Evolutionary conservation across 2,888 invertebrate species (phyloP), one percentile per base, ranked within the genome.

Genomic region (Drosophila conformis): DNA sequence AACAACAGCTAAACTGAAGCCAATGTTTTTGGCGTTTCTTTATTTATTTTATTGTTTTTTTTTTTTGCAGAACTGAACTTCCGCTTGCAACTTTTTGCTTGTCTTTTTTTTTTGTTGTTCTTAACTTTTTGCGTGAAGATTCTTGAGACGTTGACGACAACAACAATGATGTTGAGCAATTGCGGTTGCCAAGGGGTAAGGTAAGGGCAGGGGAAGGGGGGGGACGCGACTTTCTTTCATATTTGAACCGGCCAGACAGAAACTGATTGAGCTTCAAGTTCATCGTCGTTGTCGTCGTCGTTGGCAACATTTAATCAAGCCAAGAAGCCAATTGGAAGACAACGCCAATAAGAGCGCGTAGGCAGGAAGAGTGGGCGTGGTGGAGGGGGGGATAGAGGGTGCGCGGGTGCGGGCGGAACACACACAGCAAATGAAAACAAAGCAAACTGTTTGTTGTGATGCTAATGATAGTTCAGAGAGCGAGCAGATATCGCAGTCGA

Each of bases 231-330:
- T 49, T 49, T 72, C 65, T 72, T 65, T 65, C 36, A 72, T 58
- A 72, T 72, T 73, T 65, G 48, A 65, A 10, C 33, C 56, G 40
- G 21, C 72, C 72, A 73, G 68, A 62, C 73, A 68, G 73, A 73
- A 73, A 65, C 82, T 78, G 79, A 79, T 81, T 79, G 82, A 79
- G 78, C 82, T 81, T 70, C 78, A 69, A 81, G 82, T 79, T 80
- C 49, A 27, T 27, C 57, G 27, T 18, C 11, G 38, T 56, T 27
- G 36, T 36, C 75, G 60, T 64, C 65, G 87, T 87, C 77, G 82
- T 77, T 85, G 89, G 89, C 85, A 89, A 85, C 87, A 85, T 89
- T 85, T 85, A 85, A 85, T 85, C 85, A 85, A 89, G 89, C 78
- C 78, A 75, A 72, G 87, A 89, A 85, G 71, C 85, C 87, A 89